These are phyloP conservation scores for Zaprionus africanus DNA, from an alignment of 1,140 invertebrate species.

Conservation along the genomic window DNA sequence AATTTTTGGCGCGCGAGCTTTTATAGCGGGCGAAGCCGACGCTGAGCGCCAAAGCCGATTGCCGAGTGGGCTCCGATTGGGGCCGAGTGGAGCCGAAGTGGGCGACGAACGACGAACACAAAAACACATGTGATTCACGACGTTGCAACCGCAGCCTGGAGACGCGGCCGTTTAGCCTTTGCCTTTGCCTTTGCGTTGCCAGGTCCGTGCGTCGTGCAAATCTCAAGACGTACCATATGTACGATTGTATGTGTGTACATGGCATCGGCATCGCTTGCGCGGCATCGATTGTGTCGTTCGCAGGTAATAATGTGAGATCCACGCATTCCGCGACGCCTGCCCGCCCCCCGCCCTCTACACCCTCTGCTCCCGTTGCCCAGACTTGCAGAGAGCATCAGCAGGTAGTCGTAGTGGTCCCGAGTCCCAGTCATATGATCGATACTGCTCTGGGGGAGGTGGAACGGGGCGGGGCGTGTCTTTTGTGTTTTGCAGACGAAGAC, in stretches of 20 bases:
- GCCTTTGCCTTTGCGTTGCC: constrained; percentile 1
- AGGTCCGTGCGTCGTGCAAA: constrained; percentile 46
- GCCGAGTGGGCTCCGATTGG: constrained; percentile 38
- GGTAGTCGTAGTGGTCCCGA: constrained; percentile 61
- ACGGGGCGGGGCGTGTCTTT: constrained; percentile 67
- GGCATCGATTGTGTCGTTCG: constrained; percentile 82
- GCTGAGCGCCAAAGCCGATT: constrained; percentile 44
- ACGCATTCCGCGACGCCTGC: constrained; percentile 69
- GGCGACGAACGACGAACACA: constrained; percentile 26
- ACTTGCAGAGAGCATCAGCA: constrained; percentile 61
- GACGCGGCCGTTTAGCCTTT: constrained; percentile 10
- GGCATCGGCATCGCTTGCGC: constrained; percentile 36
- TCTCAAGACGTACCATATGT: constrained; percentile 55
- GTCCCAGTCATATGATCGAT: constrained; percentile 72
- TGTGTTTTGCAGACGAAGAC: constrained; percentile 80
- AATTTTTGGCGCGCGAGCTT: constrained; percentile 83
- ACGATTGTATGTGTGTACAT: neutral
- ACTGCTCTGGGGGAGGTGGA: constrained; percentile 45
- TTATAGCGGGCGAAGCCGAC: constrained; percentile 64
- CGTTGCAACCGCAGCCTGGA: constrained; percentile 45
- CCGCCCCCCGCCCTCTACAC: neutral
- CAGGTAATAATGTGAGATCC: constrained; percentile 83
- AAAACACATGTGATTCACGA: constrained; percentile 63
- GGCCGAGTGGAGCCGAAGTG: constrained; percentile 63
- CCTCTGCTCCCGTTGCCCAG: neutral